Evolutionary conservation across 2,888 invertebrate genomes (phyloP).

Genomic region (Drosophila helvetica): DNA sequence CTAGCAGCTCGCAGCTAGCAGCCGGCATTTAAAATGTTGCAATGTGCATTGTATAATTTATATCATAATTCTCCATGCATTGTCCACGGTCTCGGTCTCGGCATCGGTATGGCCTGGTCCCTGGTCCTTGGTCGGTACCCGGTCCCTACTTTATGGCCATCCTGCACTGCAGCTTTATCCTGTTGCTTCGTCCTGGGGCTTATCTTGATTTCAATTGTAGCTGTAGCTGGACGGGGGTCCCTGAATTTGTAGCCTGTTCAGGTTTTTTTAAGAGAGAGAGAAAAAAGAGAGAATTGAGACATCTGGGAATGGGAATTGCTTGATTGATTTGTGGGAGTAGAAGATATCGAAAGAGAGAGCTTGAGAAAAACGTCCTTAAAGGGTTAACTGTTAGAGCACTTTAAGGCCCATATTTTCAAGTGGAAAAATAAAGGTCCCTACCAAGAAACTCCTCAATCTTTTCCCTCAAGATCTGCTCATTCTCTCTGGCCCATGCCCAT

Average conservation of each 20-base stretch:
- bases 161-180: slow-evolving; percentile 68
- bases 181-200: slow-evolving; percentile 41
- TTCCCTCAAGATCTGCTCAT: background rate
- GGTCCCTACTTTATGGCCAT: slow-evolving; percentile 42
- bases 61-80: slow-evolving; percentile 70
- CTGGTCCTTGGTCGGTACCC: background rate
- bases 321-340: background rate
- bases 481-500: background rate
- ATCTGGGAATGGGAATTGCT: slow-evolving; percentile 4
- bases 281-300: slow-evolving; percentile 36
- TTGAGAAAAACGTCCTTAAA: background rate
- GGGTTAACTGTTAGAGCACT: background rate
- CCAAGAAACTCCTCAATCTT: background rate
- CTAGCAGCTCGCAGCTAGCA: slow-evolving; percentile 48
- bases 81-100: slow-evolving; percentile 24
- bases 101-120: no score
- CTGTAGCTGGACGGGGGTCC: slow-evolving; percentile 1
- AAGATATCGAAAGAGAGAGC: background rate
- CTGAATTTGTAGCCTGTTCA: slow-evolving; percentile 17
- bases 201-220: slow-evolving; percentile 66
- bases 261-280: slow-evolving; percentile 13
- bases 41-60: slow-evolving; percentile 76
- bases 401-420: background rate
- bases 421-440: background rate
- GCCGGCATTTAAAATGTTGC: slow-evolving; percentile 67